Evolutionary conservation across 2,113 vertebrate genomes (phyloP).

Genomic region (Hypanus sabinus): DNA sequence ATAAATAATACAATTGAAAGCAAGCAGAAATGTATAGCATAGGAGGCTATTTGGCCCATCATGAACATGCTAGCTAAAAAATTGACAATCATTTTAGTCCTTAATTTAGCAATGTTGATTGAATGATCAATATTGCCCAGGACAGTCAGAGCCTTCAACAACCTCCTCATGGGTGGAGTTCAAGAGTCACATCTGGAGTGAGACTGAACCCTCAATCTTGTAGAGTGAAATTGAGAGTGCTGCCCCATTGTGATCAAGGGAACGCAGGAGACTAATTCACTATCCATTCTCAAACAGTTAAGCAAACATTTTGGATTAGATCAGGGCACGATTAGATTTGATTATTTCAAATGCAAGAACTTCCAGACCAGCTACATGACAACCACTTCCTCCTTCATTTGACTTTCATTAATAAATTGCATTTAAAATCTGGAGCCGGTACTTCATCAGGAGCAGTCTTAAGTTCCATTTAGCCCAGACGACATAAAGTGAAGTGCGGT

Average conservation of each 20-base stretch:
- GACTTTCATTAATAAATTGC: slow-evolving; percentile 36
- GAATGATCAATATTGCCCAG: not conserved
- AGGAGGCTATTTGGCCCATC: too few species aligned
- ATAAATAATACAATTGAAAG: too few species aligned
- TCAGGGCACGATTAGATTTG: not conserved
- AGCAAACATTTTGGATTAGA: not conserved
- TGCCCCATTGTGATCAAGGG: not conserved
- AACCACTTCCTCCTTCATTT: slow-evolving; percentile 28
- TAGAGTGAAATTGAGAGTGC: not conserved
- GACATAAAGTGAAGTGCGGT: not conserved
- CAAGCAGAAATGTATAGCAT: too few species aligned
- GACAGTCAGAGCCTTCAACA: too few species aligned
- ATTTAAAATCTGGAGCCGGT: slow-evolving; percentile 17
- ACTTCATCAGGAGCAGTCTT: not conserved
- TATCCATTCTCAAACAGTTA: not conserved
- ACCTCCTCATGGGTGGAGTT: too few species aligned
- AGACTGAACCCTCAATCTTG: not conserved
- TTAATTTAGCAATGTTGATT: not conserved
- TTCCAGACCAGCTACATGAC: slow-evolving; percentile 14
- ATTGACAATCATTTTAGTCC: too few species aligned
- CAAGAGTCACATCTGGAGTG: not conserved
- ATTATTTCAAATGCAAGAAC: not conserved
- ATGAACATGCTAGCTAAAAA: too few species aligned
- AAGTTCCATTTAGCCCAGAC: slow-evolving; percentile 29
- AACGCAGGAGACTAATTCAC: not conserved